Conservation (phyloP, 2,113 vertebrate species). For the Dipodomys ordii region DNA sequence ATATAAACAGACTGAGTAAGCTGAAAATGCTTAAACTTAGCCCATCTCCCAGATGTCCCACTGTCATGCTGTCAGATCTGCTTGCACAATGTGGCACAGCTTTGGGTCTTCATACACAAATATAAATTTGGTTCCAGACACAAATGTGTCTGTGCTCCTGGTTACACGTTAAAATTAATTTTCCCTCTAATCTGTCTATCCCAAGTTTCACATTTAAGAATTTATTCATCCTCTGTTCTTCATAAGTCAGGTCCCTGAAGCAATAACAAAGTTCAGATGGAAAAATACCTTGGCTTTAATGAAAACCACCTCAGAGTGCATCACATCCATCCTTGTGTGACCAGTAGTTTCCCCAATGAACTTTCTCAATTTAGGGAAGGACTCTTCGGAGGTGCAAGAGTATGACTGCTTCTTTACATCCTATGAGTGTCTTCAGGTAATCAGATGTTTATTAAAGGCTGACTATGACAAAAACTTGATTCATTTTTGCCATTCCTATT, state of each 20-base stretch:
- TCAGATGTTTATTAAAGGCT: constrained; percentile 33
- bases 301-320: constrained; percentile 66
- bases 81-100: neutral
- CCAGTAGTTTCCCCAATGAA: constrained; percentile 46
- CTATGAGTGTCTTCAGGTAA: constrained; percentile 24
- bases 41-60: constrained; percentile 1
- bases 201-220: constrained; percentile 64
- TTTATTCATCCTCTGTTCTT: constrained; percentile 63
- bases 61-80: neutral
- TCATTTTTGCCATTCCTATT: constrained; percentile 15
- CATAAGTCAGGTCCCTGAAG: constrained; percentile 75
- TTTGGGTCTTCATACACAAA: constrained; percentile 8
- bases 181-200: constrained; percentile 68
- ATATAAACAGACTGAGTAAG: neutral
- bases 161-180: constrained; percentile 76
- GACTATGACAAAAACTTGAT: constrained; percentile 1
- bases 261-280: constrained; percentile 70
- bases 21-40: constrained; percentile 24
- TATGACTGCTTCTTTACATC: neutral
- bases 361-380: constrained; percentile 29
- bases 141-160: constrained; percentile 50
- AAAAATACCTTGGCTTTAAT: constrained; percentile 66
- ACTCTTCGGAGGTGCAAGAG: neutral
- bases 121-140: no score
- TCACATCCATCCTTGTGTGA: constrained; percentile 39